A percentile compares a stretch with the other conserved stretches of the same genome.
Conservation (phyloP, 37 sponge, comb jelly and placozoan genomes). For the Beroe ovata region DNA sequence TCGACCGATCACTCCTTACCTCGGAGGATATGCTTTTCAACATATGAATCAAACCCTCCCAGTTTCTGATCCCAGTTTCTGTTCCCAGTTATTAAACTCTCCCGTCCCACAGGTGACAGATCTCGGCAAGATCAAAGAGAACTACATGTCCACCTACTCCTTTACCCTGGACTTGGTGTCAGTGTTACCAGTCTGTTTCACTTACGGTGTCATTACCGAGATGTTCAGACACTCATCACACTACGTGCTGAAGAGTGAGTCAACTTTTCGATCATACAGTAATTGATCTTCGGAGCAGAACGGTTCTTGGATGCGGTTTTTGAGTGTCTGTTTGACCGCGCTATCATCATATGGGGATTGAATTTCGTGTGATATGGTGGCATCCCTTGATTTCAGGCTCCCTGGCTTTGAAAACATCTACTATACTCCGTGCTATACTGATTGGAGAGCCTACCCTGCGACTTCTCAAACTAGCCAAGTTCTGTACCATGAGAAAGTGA, state of each 20-base stretch:
- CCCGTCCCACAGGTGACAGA: conserved; percentile 12
- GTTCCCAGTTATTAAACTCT: background rate
- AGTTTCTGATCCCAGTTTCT: background rate
- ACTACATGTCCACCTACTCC: conserved; percentile 2
- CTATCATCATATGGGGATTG: no score
- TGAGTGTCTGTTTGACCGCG: no score
- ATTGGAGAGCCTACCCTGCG: conserved; percentile 40
- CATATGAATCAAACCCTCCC: background rate
- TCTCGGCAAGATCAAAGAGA: conserved; percentile 21
- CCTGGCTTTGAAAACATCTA: no score
- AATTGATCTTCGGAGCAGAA: no score
- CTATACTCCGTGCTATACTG: no score
- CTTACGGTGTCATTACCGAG: conserved; percentile 33
- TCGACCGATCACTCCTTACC: no score
- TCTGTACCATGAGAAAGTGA: conserved; percentile 56
- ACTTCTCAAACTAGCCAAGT: conserved; percentile 47
- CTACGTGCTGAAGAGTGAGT: no score
- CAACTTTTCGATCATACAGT: no score
- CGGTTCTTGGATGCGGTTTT: no score
- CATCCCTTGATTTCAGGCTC: no score
- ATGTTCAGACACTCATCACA: background rate
- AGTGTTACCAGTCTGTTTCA: conserved; percentile 48
- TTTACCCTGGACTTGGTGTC: background rate
- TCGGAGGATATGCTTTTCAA: background rate
- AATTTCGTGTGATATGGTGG: no score